Base-by-base conservation (phyloP, 2,797 vertebrate species). In the Enteromius argenteus region DNA sequence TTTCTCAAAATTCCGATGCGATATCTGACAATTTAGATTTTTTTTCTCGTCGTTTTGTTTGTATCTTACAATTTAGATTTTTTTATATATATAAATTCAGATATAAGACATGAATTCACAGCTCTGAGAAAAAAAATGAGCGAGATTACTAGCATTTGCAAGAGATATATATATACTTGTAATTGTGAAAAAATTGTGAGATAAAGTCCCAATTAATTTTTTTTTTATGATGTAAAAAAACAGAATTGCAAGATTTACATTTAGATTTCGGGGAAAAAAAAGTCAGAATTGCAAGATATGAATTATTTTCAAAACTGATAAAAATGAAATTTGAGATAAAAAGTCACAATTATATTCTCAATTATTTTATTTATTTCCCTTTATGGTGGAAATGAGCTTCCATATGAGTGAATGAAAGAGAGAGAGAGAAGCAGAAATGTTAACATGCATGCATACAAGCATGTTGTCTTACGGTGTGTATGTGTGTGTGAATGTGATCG, bases 401-500 rank as follows among this genome's bases (percentile, higher is more conserved):
- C 27, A 32, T 32, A 17, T 69, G 73, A 27, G 30, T 2, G 64
- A 51, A 27, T n/a, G 30, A 49, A 21, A 30, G 67, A 3, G 76
- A 51, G 62, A 44, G 49, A 71, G 27, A 42, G 37, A 64, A 32
- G 44, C 23, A 49, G 51, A 82, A 73, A 78, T 60, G 32, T 82
- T 60, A 85, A 82, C n/a, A 5, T 87, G 86, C 78, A 71, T 87
- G 84, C 13, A 39, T 30, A 32, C 53, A 27, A 30, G 82, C 78
- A 87, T 83, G 82, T 86, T 39, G 81, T 86, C 79, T 71, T 51
- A 64, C 10, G 17, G 51, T 39, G 39, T 42, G 39, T 44, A 10
- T 82, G 77, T 27, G 68, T 4, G 74, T 62, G 74, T 76, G 71
- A 76, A 39, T n/a, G 62, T 66, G 74, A 27, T 56, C 1, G 66